Evolutionary conservation across 2,888 invertebrate genomes (phyloP), one percentile per base, ranked within the genome.

Genomic region (Thymelicus sylvestris): DNA sequence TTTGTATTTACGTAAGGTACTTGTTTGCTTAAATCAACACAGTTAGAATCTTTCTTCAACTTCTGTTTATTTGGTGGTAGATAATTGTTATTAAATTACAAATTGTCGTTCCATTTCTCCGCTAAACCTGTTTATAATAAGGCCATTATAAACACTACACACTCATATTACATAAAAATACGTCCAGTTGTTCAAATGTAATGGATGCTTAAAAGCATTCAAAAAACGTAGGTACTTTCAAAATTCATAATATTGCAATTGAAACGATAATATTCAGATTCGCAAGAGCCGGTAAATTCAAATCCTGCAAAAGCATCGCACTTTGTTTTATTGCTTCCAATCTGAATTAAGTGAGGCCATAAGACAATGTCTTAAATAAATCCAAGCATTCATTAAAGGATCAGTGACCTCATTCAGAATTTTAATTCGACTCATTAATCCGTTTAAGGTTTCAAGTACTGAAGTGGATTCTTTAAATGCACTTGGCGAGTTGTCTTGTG

Each of bases 391-490:
- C 41, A 73, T 67, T 67, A 57, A 62, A 19, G 44, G 67, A 62
- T 70, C 72, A 62, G 39, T 47, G 71, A 71, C 66, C 74, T 66
- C 64, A 44, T 15, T 68, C 31, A 13, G 52, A 67, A 47, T 57
- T 72, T 72, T 67, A 70, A 74, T 71, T 72, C 24, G 70, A 59
- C 70, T 74, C 24, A 71, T 74, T 68, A 71, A 71, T 67, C 66
- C 67, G 24, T 67, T 61, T 52, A 61, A 64, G 64, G 63, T 8
- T 39, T 15, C 59, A 59, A 66, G 41, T 55, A 24, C 19, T 55
- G n/a, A 10, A 31, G n/a, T 39, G n/a, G 55, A 10, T 41, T 55
- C 48, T 63, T 39, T 44, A 15, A 64, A 44, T 67, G 61, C 60
- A 48, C 12, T 48, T 38, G 47, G 15, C 4, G 44, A 12, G 6